These are phyloP conservation scores for Sycophaga agraensis DNA, from an alignment of 1,140 invertebrate genomes.

Conservation along the genomic window DNA sequence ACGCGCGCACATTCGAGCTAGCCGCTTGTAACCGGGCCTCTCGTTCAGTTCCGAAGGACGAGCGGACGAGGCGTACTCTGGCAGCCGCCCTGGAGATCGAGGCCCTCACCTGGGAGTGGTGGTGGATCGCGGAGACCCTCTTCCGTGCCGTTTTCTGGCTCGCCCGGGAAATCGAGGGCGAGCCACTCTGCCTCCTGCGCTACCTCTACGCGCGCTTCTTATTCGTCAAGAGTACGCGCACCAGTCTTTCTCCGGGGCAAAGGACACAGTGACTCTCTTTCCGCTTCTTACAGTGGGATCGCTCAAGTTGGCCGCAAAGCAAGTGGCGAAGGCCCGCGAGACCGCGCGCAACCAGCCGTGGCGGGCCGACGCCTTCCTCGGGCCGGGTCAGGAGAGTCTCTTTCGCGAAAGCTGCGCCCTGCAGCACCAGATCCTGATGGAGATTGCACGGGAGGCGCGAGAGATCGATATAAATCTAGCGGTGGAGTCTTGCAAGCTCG, in stretches of 20 bases:
- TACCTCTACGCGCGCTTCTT: conserved; percentile 62
- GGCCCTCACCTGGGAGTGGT: conserved; percentile 54
- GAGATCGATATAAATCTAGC: conserved; percentile 48
- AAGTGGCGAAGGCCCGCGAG: conserved; percentile 40
- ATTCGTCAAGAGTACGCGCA: conserved; percentile 38
- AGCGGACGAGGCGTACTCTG: not conserved
- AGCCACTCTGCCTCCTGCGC: conserved; percentile 56
- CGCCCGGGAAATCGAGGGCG: conserved; percentile 47
- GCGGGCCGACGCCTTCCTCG: conserved; percentile 38
- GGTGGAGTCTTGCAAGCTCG: conserved; percentile 53
- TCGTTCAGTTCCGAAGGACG: not conserved
- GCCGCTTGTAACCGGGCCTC: no score
- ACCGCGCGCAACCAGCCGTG: conserved; percentile 37
- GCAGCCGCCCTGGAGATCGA: conserved; percentile 46
- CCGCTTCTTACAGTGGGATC: no score
- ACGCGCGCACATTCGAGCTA: no score
- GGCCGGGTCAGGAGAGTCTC: conserved; percentile 40
- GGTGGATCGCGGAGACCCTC: conserved; percentile 63
- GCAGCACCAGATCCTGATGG: conserved; percentile 54
- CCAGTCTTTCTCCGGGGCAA: no score
- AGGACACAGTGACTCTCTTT: no score
- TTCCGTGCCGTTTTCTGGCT: conserved; percentile 54
- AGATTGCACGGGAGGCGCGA: conserved; percentile 44
- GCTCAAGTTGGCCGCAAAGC: conserved; percentile 30
- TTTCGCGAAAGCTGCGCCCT: conserved; percentile 56